These are phyloP conservation scores for Phasianus colchicus DNA, from an alignment of 2,113 vertebrate genomes.

Conservation along the genomic window DNA sequence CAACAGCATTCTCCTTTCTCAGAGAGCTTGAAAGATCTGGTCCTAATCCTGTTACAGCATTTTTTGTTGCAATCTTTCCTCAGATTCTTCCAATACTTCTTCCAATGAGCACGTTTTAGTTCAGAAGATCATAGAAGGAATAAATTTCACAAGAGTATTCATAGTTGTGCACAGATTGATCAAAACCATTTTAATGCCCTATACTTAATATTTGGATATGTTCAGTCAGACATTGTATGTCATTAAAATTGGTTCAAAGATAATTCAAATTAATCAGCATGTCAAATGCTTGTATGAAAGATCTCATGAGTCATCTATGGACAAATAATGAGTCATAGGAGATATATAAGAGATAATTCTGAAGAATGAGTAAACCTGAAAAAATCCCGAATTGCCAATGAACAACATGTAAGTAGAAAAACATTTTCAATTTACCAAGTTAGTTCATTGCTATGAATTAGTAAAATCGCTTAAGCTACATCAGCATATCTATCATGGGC, in stretches of 20 bases:
- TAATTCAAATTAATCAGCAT: not conserved
- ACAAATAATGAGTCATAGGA: conserved; percentile 58
- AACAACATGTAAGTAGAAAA: conserved; percentile 58
- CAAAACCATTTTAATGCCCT: not conserved
- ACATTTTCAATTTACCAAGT: conserved; percentile 48
- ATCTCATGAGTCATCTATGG: conserved; percentile 30
- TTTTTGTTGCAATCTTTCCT: not conserved
- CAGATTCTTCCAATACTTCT: not conserved
- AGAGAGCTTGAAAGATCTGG: not conserved
- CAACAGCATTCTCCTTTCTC: not conserved
- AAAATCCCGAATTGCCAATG: conserved; percentile 43
- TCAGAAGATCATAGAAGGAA: not conserved
- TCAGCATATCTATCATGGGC: conserved; percentile 12
- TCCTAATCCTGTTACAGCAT: not conserved
- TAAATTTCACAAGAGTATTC: not conserved
- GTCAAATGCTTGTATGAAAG: conserved; percentile 12
- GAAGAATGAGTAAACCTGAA: conserved; percentile 53
- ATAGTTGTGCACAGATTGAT: not conserved
- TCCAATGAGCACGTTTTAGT: not conserved
- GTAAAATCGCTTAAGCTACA: conserved; percentile 52
- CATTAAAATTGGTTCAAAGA: not conserved
- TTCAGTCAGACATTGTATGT: not conserved
- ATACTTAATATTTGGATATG: not conserved
- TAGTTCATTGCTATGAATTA: conserved; percentile 54
- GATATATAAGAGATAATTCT: conserved; percentile 31